These are phyloP conservation scores for Aspiorhynchus laticeps DNA, from an alignment of 2,113 vertebrate genomes.

Conservation along the genomic window DNA sequence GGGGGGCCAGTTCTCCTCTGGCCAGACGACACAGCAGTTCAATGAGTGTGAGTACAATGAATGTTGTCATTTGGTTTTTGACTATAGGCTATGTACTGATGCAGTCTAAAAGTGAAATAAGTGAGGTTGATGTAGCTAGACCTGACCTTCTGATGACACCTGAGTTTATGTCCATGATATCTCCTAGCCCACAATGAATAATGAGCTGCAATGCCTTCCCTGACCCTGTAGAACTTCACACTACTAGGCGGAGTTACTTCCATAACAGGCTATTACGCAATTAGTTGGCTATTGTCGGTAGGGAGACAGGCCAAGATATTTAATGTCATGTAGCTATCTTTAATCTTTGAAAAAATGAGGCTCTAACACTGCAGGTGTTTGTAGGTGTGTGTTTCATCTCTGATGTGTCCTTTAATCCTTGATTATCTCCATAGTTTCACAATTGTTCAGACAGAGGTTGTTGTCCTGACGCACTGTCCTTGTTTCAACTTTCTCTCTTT, in stretches of 20 bases:
- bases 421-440: slow-evolving; percentile 6
- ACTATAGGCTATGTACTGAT: background rate
- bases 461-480: slow-evolving; percentile 7
- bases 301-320: background rate
- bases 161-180: background rate
- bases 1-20: too few relatives aligned
- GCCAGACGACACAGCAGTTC: too few relatives aligned
- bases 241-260: background rate
- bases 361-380: background rate
- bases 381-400: background rate
- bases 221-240: background rate
- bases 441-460: background rate
- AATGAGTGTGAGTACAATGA: background rate
- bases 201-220: background rate
- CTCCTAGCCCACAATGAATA: background rate
- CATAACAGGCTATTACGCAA: slow-evolving; percentile 21
- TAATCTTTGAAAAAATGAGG: background rate
- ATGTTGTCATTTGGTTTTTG: background rate
- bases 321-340: background rate
- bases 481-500: background rate
- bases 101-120: background rate
- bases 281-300: background rate
- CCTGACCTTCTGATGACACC: background rate
- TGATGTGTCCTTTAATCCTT: slow-evolving; percentile 10
- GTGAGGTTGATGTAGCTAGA: background rate